Conservation (phyloP, 2,797 vertebrate species). For the Heteromormyrus szaboi region DNA sequence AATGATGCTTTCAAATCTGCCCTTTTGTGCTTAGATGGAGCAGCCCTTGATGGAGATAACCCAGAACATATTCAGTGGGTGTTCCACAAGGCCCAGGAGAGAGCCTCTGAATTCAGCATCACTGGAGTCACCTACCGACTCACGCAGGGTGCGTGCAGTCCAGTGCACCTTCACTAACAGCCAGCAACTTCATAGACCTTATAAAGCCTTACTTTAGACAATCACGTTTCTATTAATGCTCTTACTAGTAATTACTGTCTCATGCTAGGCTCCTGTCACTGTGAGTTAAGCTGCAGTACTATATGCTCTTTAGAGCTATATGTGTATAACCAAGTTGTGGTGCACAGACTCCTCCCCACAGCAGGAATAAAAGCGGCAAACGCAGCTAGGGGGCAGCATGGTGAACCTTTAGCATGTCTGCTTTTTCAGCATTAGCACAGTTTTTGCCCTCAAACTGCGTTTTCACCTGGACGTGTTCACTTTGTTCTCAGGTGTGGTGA, state of each 20-base stretch:
- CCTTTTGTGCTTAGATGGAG: slow-evolving; percentile 59
- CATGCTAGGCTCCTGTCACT: neutral
- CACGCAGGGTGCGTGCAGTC: slow-evolving; percentile 76
- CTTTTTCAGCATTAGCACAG: neutral
- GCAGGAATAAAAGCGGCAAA: neutral
- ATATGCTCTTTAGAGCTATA: neutral
- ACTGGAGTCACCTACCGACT: slow-evolving; percentile 90
- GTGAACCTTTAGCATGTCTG: neutral
- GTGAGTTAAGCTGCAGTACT: neutral
- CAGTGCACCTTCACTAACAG: neutral
- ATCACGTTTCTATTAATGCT: neutral
- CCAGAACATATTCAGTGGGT: slow-evolving; percentile 92
- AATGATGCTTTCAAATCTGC: neutral
- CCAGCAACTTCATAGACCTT: neutral
- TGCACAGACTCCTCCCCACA: neutral
- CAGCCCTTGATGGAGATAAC: slow-evolving; percentile 84
- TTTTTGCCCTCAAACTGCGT: neutral
- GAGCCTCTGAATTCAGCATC: slow-evolving; percentile 85
- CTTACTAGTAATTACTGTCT: neutral
- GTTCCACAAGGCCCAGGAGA: slow-evolving; percentile 78
- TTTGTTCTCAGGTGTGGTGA: slow-evolving; percentile 74
- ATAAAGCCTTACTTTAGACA: neutral
- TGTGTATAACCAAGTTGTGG: neutral
- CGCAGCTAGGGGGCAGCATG: neutral
- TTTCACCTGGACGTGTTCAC: neutral